Base-by-base conservation (phyloP, 1,140 invertebrate species). In the Monochamus saltuarius region DNA sequence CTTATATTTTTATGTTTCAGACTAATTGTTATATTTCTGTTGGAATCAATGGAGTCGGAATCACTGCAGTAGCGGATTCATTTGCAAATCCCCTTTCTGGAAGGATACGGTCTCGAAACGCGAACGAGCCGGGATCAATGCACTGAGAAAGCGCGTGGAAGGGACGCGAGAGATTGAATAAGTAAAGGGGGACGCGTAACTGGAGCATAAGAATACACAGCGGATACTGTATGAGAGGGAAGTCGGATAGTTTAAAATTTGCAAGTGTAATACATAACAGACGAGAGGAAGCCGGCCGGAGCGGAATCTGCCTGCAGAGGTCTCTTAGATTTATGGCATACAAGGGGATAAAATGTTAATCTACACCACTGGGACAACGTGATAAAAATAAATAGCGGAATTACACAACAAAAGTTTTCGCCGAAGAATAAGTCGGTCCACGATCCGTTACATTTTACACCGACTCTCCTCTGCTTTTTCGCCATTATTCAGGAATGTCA, bases 341-440 rank as follows among this genome's bases (percentile, higher is more conserved):
- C 39, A 42, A 42, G 16, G 16, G n/a, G 39, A n/a, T n/a, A 13
- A 42, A 13, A 13, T 42, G n/a, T 42, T 42, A 13, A 42, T 16
- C 16, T 42, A 13, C 16, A 13, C 39, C 16, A 13, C 16, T 42
- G 39, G n/a, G 39, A 17, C 39, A 17, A n/a, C n/a, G n/a, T 42
- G 39, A 42, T 42, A 42, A 42, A 42, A 42, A 42, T 13, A 42
- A 42, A 42, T 16, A n/a, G 39, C n/a, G n/a, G 39, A 17, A n/a
- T n/a, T 42, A 42, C 39, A 42, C n/a, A 13, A 42, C 39, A 42
- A 13, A 42, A 42, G n/a, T 16, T 42, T n/a, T 29, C 22, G 22
- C 2, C 22, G 22, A 6, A 29, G 22, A 29, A 29, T 29, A 29
- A 29, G 22, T 3, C 22, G 22, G 22, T 29, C 2, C 22, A 3